phyloP scores from a whole-genome alignment of 2,888 invertebrate species.

The Tenthredo amoena region DNA sequence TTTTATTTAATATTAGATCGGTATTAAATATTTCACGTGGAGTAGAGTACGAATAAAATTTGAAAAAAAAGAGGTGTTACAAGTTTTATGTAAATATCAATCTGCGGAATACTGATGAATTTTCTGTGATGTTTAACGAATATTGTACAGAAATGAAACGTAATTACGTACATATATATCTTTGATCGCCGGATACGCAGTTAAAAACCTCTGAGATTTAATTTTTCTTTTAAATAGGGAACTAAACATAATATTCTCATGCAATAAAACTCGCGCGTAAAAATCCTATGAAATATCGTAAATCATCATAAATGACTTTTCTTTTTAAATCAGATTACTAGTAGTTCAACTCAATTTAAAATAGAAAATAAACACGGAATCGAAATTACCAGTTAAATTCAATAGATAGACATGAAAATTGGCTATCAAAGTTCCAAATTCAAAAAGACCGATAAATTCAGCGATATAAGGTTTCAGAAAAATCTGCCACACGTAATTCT shows the following conservation, averaged over 20 bases:
- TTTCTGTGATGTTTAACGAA: too few species aligned
- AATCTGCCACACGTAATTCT: not conserved
- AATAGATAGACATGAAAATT: not conserved
- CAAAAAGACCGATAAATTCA: not conserved
- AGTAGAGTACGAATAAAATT: not conserved
- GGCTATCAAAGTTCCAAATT: not conserved
- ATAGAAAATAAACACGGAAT: not conserved
- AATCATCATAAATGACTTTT: not conserved
- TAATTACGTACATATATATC: too few species aligned
- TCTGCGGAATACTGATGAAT: too few species aligned
- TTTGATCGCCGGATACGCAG: too few species aligned
- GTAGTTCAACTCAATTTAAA: too few species aligned
- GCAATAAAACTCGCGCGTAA: too few species aligned
- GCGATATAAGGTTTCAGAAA: not conserved
- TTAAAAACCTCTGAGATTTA: too few species aligned
- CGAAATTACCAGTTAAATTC: not conserved
- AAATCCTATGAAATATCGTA: too few species aligned
- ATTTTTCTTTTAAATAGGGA: too few species aligned
- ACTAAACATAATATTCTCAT: too few species aligned
- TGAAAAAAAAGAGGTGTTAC: not conserved
- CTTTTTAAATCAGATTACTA: not conserved
- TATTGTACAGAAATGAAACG: too few species aligned
- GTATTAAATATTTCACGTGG: not conserved
- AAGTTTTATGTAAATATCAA: not conserved
- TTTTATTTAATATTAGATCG: not conserved